A percentile compares a stretch with the other conserved stretches of the same genome.
These are phyloP conservation scores for Gallinago nigripennis DNA, from an alignment of 2,797 vertebrate genomes.

Conservation along the genomic window DNA sequence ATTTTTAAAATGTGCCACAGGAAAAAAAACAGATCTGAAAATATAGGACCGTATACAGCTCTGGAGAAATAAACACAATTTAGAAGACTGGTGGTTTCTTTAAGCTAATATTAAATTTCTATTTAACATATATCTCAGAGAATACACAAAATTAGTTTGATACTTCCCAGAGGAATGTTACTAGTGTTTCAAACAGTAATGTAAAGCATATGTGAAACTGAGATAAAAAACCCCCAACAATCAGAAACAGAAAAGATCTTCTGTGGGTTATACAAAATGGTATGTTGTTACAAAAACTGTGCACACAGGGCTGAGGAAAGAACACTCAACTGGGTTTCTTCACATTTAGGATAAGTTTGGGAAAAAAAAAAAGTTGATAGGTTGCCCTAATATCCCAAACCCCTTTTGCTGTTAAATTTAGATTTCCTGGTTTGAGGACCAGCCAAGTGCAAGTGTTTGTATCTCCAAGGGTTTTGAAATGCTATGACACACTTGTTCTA, in stretches of 20 bases:
- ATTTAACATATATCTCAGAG: constrained; percentile 4
- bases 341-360: neutral
- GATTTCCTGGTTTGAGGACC: neutral
- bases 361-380: neutral
- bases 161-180: neutral
- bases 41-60: neutral
- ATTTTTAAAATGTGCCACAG: constrained; percentile 2
- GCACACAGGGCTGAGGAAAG: neutral
- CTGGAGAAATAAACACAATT: constrained; percentile 5
- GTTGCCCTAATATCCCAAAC: neutral
- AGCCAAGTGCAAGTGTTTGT: neutral
- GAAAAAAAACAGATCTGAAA: neutral
- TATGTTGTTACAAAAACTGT: neutral
- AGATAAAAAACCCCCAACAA: neutral
- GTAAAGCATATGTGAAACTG: neutral
- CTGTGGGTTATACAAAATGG: neutral
- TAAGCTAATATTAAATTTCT: constrained; percentile 47
- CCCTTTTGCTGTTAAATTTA: neutral
- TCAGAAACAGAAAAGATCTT: neutral
- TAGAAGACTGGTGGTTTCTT: neutral
- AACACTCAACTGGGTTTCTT: neutral
- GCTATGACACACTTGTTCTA: neutral
- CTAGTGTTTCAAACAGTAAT: neutral
- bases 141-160: neutral
- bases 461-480: neutral